A percentile compares a stretch with the other conserved stretches of the same genome.
Evolutionary conservation across 2,888 invertebrate genomes (phyloP).

Genomic region (Oscheius sp.): DNA sequence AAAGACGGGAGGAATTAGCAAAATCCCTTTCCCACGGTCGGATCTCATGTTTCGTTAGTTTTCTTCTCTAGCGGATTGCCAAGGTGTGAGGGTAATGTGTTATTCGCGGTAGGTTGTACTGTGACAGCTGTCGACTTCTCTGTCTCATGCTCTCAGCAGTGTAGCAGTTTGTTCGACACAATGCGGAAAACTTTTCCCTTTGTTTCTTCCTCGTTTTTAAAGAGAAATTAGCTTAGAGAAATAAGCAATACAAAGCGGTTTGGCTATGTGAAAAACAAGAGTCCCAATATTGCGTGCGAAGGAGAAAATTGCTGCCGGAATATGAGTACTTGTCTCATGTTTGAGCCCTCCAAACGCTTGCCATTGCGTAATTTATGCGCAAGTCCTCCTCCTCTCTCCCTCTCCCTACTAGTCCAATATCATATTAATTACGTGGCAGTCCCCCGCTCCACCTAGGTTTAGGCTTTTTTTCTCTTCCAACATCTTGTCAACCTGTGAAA

Average conservation of each 20-base stretch:
- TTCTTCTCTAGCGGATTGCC: not conserved
- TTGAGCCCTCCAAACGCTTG: no score
- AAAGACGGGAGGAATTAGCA: no score
- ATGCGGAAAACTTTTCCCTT: not conserved
- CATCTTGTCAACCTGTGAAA: not conserved
- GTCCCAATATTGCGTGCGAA: no score
- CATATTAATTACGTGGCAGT: not conserved
- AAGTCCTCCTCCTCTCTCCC: not conserved
- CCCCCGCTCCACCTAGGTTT: no score
- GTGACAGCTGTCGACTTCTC: conserved; percentile 21
- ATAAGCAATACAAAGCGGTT: no score
- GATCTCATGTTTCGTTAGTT: no score
- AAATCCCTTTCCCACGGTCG: no score
- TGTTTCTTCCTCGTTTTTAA: not conserved
- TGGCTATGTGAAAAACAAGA: no score
- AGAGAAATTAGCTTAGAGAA: no score
- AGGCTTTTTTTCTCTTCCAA: conserved; percentile 20
- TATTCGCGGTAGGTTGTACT: conserved; percentile 23
- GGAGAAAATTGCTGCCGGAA: no score
- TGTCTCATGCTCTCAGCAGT: not conserved
- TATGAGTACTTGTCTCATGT: no score
- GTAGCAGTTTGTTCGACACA: not conserved
- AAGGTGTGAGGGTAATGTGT: not conserved
- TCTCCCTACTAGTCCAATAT: not conserved
- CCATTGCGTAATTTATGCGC: not conserved